Percentiles rank a stretch among this genome's conserved stretches.
These are phyloP conservation scores for Steatocranus sp. DNA, from an alignment of 2,797 vertebrate species.

Conservation along the genomic window DNA sequence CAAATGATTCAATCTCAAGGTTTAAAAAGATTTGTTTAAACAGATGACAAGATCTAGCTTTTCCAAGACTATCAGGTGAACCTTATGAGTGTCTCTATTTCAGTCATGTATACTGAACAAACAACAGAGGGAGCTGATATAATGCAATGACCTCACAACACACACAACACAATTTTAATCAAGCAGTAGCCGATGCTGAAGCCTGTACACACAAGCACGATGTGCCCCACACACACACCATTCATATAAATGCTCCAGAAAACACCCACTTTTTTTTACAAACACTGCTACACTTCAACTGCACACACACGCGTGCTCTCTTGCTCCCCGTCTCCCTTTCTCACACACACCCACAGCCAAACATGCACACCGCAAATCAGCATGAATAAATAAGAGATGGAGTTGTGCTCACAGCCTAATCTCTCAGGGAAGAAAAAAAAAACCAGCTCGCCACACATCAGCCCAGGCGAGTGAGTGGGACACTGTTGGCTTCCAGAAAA, in stretches of 20 bases:
- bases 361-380: slow-evolving; percentile 49
- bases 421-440: slow-evolving; percentile 26
- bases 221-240: not conserved
- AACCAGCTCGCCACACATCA: slow-evolving; percentile 46
- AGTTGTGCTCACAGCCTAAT: slow-evolving; percentile 64
- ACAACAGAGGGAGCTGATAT: not conserved
- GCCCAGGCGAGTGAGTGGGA: slow-evolving; percentile 44
- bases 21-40: rapidly evolving
- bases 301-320: not conserved
- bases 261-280: not conserved
- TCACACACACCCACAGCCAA: slow-evolving; percentile 6
- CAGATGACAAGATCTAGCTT: not conserved
- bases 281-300: slow-evolving; percentile 1
- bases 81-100: slow-evolving; percentile 7
- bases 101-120: not conserved
- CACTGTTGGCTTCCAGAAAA: slow-evolving; percentile 71
- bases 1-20: not conserved
- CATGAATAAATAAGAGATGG: slow-evolving; percentile 65
- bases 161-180: not conserved
- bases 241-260: not conserved
- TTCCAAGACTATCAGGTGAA: slow-evolving; percentile 23
- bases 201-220: not conserved
- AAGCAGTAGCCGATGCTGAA: not conserved
- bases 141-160: not conserved
- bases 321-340: not conserved